A percentile compares a stretch with the other conserved stretches of the same genome.
Conservation (phyloP, 2,888 invertebrate genomes). For the Mayetiola destructor region DNA sequence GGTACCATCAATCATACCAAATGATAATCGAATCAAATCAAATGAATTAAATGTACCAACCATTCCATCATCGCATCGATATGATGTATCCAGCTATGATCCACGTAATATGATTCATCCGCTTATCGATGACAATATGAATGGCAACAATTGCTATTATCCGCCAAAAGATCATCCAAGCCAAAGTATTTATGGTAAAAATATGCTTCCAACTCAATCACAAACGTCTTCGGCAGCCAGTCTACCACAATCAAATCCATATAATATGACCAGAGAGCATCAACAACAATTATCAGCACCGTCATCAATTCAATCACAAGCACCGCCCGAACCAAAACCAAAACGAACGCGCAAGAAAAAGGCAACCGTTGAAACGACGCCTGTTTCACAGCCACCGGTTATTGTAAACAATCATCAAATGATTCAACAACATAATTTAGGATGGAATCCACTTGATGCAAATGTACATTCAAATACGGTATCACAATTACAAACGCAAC, state of each 20-base stretch:
- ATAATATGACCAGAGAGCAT: slow-evolving; percentile 20
- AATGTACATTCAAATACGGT: not conserved
- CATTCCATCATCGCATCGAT: slow-evolving; percentile 16
- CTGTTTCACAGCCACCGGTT: slow-evolving; percentile 26
- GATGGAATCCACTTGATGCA: not conserved
- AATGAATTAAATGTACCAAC: slow-evolving; percentile 13
- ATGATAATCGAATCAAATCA: slow-evolving; percentile 14
- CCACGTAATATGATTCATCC: slow-evolving; percentile 22
- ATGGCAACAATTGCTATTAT: slow-evolving; percentile 27
- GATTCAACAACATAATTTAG: slow-evolving; percentile 23
- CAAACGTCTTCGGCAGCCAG: slow-evolving; percentile 24
- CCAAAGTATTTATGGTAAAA: slow-evolving; percentile 42
- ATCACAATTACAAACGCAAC: not conserved
- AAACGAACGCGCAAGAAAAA: slow-evolving; percentile 2
- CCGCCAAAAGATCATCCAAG: slow-evolving; percentile 46
- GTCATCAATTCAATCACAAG: slow-evolving; percentile 17
- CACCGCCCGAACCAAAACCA: not conserved
- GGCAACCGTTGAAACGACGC: slow-evolving; percentile 19
- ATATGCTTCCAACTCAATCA: slow-evolving; percentile 24
- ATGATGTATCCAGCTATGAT: slow-evolving; percentile 20
- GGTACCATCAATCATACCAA: not conserved
- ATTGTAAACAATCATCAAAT: slow-evolving; percentile 25
- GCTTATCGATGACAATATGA: slow-evolving; percentile 24
- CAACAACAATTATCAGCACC: slow-evolving; percentile 21
- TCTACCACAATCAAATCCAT: slow-evolving; percentile 23